Evolutionary conservation across 1,140 invertebrate genomes (phyloP).

Genomic region (Cephus cinctus): DNA sequence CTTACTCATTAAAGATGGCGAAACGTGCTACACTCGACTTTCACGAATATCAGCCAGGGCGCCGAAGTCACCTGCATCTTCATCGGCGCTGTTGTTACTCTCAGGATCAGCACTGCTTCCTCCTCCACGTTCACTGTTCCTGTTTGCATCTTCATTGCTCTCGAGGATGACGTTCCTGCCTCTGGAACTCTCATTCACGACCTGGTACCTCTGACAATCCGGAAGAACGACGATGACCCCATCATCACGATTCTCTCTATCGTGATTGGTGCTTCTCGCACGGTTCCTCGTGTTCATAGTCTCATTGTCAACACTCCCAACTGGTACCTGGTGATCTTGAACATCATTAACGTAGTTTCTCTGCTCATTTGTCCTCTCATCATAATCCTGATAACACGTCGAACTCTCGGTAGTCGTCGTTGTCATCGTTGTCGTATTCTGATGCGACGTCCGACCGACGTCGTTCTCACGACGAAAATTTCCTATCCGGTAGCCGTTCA

Average conservation of each 20-base stretch:
- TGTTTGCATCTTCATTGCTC: background rate
- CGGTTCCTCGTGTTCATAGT: conserved; percentile 34
- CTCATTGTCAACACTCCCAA: conserved; percentile 32
- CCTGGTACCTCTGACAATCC: background rate
- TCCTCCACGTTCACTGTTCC: background rate
- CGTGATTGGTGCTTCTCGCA: conserved; percentile 18
- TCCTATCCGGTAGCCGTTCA: conserved; percentile 19
- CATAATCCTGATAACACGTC: conserved; percentile 26
- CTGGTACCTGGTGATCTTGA: background rate
- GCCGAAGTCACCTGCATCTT: conserved; percentile 39
- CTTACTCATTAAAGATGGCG: background rate
- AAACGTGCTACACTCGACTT: conserved; percentile 38
- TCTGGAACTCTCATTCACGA: background rate
- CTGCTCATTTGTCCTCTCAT: conserved; percentile 3
- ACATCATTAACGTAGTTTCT: background rate
- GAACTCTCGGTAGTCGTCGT: background rate
- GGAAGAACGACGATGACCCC: background rate
- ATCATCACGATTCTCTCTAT: conserved; percentile 1
- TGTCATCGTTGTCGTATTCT: conserved; percentile 9
- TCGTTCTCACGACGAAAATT: background rate
- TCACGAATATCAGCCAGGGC: conserved; percentile 48
- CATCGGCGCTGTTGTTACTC: conserved; percentile 18
- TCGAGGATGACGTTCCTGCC: background rate
- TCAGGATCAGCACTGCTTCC: background rate
- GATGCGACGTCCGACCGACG: conserved; percentile 13